Base-by-base conservation (phyloP, 2,113 vertebrate genomes). In the Hemibagrus wyckioides region DNA sequence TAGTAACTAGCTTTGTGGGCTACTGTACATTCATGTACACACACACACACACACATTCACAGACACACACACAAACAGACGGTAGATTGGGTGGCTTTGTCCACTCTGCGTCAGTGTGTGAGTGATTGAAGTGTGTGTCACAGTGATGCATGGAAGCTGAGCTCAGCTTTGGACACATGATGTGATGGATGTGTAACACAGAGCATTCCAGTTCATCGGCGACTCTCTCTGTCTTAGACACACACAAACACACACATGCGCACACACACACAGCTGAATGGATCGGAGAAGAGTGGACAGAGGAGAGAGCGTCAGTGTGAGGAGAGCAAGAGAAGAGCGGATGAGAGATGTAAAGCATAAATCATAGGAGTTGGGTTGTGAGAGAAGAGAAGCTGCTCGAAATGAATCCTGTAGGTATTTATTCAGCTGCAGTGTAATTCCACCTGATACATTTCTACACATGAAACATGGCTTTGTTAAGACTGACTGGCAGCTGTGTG, bases 331-430 rank as follows among this genome's bases (percentile, higher is more conserved):
- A 75, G 65, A 75, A 28, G 59, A 36, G 48, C 9, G 57, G 25
- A 71, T 59, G 23, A 30, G 81, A 69, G 71, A 54, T 85, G 30
- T 63, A 86, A 82, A 87, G 85, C 57, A 90, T 76, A 86, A 82
- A 87, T 90, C 67, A 91, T 85, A 90, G 56, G 83, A 28, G 52
- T 71, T 89, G 5, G 67, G 67, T 79, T 88, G 69, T 85, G 81
- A 89, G 75, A 82, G 87, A 84, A 89, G 75, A 82, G 87, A 84
- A 80, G 23, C 82, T 79, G 61, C 71, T 59, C 85, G 83, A 85
- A 89, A 88, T 83, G 65, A 88, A 91, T 83, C 89, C 85, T 87
- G 85, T 85, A 90, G 83, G 73, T 89, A 88, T 90, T 90, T 90
- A 85, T 90, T 90, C 52, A 90, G 76, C 85, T 84, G 76, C 57